A percentile compares a stretch with the other conserved stretches of the same genome.
phyloP scores from a whole-genome alignment of 2,113 vertebrate genomes.

The Misgurnus anguillicaudatus region DNA sequence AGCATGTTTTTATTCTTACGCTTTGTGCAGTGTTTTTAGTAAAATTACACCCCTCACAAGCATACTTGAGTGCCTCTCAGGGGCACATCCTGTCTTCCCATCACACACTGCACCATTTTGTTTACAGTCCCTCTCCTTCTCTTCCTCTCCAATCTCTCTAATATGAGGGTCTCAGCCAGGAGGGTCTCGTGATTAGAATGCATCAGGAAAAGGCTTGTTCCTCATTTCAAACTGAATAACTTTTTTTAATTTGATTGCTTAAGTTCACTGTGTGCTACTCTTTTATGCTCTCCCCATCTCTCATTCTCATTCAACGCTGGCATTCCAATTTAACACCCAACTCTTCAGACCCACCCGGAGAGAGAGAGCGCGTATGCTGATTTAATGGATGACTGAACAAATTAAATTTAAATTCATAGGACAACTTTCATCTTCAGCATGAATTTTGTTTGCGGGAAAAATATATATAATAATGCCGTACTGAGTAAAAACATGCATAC shows the following conservation, averaged over 20 bases:
- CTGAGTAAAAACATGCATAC: conserved; percentile 58
- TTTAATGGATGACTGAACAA: conserved; percentile 80
- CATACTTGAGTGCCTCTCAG: background rate
- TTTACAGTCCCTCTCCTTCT: background rate
- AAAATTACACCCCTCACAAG: background rate
- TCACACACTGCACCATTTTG: background rate
- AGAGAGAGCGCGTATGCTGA: conserved; percentile 63
- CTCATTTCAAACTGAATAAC: conserved; percentile 74
- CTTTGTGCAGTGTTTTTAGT: background rate
- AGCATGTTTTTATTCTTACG: background rate
- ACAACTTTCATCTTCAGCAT: conserved; percentile 70
- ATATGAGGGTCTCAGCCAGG: conserved; percentile 17
- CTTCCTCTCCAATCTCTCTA: background rate
- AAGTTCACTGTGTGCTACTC: conserved; percentile 71
- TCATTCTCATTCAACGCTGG: conserved; percentile 72
- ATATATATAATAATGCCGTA: conserved; percentile 58
- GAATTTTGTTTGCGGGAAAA: conserved; percentile 52
- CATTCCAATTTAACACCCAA: conserved; percentile 72
- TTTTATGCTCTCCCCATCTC: conserved; percentile 45
- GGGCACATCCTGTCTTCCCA: background rate
- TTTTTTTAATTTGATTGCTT: conserved; percentile 78
- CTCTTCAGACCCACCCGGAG: conserved; percentile 57
- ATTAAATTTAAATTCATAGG: conserved; percentile 76
- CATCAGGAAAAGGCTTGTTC: conserved; percentile 58
- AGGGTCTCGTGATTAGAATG: conserved; percentile 28